Evolutionary conservation across 2,888 invertebrate genomes (phyloP).

Genomic region (Diachrysia chrysitis): DNA sequence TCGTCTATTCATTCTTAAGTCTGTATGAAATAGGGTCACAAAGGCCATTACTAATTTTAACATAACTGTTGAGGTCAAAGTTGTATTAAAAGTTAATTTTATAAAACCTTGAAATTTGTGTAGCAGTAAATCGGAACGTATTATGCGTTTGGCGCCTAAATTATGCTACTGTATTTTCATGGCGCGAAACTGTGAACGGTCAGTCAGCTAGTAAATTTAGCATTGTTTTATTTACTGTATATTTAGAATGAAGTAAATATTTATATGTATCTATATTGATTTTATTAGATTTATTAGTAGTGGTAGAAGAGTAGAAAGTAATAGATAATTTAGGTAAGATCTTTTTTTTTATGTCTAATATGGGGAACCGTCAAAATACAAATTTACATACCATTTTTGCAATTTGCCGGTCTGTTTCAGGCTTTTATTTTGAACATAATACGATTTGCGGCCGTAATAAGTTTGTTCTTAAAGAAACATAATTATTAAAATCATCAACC

Average conservation of each 20-base stretch:
- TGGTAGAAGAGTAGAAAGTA: too few relatives aligned
- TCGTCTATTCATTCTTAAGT: neutral
- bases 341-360: too few relatives aligned
- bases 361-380: too few relatives aligned
- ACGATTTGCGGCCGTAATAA: too few relatives aligned
- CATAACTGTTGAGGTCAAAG: neutral
- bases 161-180: conserved; percentile 15
- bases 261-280: neutral
- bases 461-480: too few relatives aligned
- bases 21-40: conserved; percentile 38
- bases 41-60: conserved; percentile 16
- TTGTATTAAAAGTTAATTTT: conserved; percentile 15
- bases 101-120: conserved; percentile 46
- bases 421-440: too few relatives aligned
- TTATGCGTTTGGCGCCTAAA: conserved; percentile 10
- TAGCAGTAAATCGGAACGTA: conserved; percentile 26
- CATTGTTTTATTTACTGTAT: conserved; percentile 6
- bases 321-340: too few relatives aligned
- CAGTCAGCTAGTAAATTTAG: conserved; percentile 10
- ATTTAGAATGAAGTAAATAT: neutral
- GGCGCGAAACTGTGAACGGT: conserved; percentile 5
- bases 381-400: too few relatives aligned
- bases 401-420: too few relatives aligned
- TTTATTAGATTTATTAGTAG: neutral
- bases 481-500: too few relatives aligned